phyloP scores from a whole-genome alignment of 2,113 vertebrate genomes.

The Callopanchax toddi region DNA sequence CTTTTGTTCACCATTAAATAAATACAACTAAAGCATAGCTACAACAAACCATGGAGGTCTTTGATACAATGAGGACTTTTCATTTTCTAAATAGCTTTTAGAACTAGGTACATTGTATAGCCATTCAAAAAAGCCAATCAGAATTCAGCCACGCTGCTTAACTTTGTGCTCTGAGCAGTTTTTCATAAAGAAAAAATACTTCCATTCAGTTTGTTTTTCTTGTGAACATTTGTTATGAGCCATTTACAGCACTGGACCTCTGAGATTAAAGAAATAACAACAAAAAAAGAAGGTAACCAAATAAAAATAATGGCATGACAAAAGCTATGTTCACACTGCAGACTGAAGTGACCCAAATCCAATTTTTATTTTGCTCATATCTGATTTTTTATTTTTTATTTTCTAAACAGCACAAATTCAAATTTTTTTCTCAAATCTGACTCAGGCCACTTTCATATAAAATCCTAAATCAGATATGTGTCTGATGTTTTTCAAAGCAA shows the following conservation, averaged over 20 bases:
- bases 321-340: too few relatives aligned
- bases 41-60: slow-evolving; percentile 26
- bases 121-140: slow-evolving; percentile 40
- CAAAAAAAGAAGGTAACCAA: slow-evolving; percentile 7
- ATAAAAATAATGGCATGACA: too few relatives aligned
- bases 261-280: slow-evolving; percentile 13
- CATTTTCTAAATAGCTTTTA: slow-evolving; percentile 43
- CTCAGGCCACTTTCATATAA: too few relatives aligned
- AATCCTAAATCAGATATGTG: too few relatives aligned
- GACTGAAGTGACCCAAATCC: too few relatives aligned
- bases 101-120: slow-evolving; percentile 31
- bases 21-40: slow-evolving; percentile 16
- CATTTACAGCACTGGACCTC: slow-evolving; percentile 1
- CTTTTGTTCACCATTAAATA: slow-evolving; percentile 41
- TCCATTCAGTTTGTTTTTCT: slow-evolving; percentile 20
- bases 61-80: slow-evolving; percentile 24
- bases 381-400: too few relatives aligned
- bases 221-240: slow-evolving; percentile 30
- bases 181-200: slow-evolving; percentile 47
- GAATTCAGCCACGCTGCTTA: slow-evolving; percentile 26
- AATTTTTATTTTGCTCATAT: too few relatives aligned
- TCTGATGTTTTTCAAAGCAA: too few relatives aligned
- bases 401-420: too few relatives aligned
- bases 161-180: slow-evolving; percentile 24
- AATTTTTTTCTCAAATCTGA: too few relatives aligned